Conservation (phyloP, 2,113 vertebrate species). For the Xiphophorus maculatus region DNA sequence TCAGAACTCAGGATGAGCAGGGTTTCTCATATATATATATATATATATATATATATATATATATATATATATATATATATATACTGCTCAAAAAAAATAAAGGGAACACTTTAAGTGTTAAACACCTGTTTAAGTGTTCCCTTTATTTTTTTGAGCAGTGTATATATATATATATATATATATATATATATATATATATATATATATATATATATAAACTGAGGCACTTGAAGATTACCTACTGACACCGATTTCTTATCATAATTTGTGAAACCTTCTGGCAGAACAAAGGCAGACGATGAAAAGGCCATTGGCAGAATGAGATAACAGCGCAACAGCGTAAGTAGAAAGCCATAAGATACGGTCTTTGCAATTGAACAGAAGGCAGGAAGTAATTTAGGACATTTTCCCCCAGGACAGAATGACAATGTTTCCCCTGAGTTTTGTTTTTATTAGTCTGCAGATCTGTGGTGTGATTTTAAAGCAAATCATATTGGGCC, state of each 20-base stretch:
- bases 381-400: not conserved
- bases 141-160: no score
- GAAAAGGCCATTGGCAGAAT: constrained; percentile 23
- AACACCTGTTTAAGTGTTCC: no score
- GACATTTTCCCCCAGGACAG: not conserved
- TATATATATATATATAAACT: not conserved
- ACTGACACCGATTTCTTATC: constrained; percentile 35
- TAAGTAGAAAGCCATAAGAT: constrained; percentile 19
- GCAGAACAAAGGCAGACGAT: constrained; percentile 27
- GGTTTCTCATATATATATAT: not conserved
- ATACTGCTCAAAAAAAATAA: no score
- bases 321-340: constrained; percentile 5
- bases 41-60: no score
- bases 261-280: constrained; percentile 43
- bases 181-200: no score
- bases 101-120: no score
- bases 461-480: constrained; percentile 7
- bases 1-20: no score
- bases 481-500: constrained; percentile 21
- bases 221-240: constrained; percentile 8
- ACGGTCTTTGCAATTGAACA: not conserved
- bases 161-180: not conserved
- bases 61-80: no score
- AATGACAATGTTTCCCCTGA: not conserved
- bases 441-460: constrained; percentile 38